Percentiles rank a stretch among this genome's conserved stretches.
phyloP scores from a whole-genome alignment of 2,888 invertebrate species.

The Flexamia atlantica region DNA sequence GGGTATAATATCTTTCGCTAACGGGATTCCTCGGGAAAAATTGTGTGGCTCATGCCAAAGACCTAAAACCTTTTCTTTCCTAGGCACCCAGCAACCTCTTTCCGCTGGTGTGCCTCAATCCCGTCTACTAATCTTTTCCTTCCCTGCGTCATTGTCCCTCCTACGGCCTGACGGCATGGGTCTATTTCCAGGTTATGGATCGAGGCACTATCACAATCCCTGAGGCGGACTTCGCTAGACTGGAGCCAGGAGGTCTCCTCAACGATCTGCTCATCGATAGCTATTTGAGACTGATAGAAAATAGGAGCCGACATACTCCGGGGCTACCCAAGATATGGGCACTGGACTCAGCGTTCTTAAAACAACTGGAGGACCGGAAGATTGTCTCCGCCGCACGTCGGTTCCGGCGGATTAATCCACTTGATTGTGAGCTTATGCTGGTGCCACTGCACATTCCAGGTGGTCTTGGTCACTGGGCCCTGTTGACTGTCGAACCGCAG shows the following conservation, averaged over 20 bases:
- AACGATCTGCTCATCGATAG: not conserved
- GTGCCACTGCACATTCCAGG: not conserved
- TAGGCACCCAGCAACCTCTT: not conserved
- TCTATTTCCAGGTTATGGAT: not conserved
- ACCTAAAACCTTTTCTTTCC: not conserved
- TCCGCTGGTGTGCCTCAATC: not conserved
- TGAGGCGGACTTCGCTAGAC: not conserved
- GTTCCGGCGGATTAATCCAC: not conserved
- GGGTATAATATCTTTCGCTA: not conserved
- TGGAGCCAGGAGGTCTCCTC: not conserved
- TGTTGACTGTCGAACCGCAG: not conserved
- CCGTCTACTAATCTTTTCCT: not conserved
- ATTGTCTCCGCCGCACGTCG: not conserved
- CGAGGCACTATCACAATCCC: not conserved
- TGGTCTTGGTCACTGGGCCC: not conserved
- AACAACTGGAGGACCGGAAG: not conserved
- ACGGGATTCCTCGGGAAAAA: not conserved
- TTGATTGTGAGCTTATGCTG: not conserved
- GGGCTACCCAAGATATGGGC: not conserved
- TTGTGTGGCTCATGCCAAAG: not conserved
- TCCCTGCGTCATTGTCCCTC: not conserved
- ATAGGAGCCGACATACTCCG: not conserved
- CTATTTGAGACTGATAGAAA: not conserved
- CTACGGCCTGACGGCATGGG: not conserved
- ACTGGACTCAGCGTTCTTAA: not conserved